A percentile compares a stretch with the other conserved stretches of the same genome.
Evolutionary conservation across 2,113 vertebrate genomes (phyloP).

Genomic region (Arenaria interpres): DNA sequence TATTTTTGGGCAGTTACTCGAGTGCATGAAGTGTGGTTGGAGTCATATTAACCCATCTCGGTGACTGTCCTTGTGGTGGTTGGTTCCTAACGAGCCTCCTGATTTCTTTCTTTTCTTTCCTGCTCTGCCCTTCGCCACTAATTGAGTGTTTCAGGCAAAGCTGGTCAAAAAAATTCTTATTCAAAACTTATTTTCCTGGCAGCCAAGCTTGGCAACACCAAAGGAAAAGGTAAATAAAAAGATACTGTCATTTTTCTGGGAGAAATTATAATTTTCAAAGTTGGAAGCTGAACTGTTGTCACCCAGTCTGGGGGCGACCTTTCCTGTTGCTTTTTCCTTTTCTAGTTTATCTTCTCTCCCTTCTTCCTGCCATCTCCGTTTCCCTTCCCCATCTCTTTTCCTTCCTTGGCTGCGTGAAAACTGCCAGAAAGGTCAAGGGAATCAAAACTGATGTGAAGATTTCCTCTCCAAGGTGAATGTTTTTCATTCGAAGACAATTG

Average conservation of each 20-base stretch:
- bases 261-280: not conserved
- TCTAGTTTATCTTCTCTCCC: not conserved
- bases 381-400: not conserved
- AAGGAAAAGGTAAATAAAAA: conserved; percentile 4
- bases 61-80: not conserved
- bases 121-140: not conserved
- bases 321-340: not conserved
- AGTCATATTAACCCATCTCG: not conserved
- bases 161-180: conserved; percentile 37
- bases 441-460: not conserved
- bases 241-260: not conserved
- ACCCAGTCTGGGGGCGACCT: not conserved
- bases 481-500: not conserved
- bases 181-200: conserved; percentile 25
- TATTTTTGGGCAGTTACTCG: not conserved
- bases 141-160: conserved; percentile 13
- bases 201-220: not conserved
- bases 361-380: not conserved
- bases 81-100: not conserved
- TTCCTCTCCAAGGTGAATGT: not conserved
- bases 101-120: not conserved
- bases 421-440: not conserved
- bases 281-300: not conserved
- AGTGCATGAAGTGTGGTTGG: accelerated
- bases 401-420: not conserved